Evolutionary conservation across 2,888 invertebrate species (phyloP), one percentile per base, ranked within the genome.

Genomic region (Agelastica alni): DNA sequence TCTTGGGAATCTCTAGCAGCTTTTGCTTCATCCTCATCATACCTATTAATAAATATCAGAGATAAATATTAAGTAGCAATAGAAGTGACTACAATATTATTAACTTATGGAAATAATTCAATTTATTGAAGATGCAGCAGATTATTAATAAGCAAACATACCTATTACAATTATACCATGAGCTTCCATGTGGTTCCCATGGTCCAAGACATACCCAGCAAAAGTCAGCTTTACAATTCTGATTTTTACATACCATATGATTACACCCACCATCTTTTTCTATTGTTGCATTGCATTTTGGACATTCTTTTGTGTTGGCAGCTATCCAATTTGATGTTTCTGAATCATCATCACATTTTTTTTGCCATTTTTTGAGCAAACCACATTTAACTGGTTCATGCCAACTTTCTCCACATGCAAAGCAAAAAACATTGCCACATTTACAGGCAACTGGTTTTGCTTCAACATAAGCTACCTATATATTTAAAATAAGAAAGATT

Each of bases 301-400:
- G 98, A 77, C 98, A 98, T 80, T 98, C 97, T 81, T 99, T 99
- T 18, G 99, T 99, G 79, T 99, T 98, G 16, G 98, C 98, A 47
- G 96, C 96, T 70, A 99, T 96, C 99, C 99, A 99, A 76, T 98
- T 99, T 2, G 96, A 96, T 43, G 99, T 99, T 79, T 98, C 98
- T 3, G 96, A 96, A 79, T 99, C 99, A 75, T 99, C 98, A 77
- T 96, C 96, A 79, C 97, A 98, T 78, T 99, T 99, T 79, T 97
- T 98, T 62, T 97, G 93, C 99, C 99, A 99, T 77, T 91, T 92
- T 72, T 86, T 88, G 12, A 99, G 84, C 75, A 96, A 85, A 53
- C 87, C 85, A 79, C 99, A 99, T 66, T 91, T 90, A 37, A 99
- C 97, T 9, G 99, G 99, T 75, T 99, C 98, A 79, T 99, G 99